Evolutionary conservation across 2,888 invertebrate genomes (phyloP), one percentile per base, ranked within the genome.

Genomic region (Ophion costatus): DNA sequence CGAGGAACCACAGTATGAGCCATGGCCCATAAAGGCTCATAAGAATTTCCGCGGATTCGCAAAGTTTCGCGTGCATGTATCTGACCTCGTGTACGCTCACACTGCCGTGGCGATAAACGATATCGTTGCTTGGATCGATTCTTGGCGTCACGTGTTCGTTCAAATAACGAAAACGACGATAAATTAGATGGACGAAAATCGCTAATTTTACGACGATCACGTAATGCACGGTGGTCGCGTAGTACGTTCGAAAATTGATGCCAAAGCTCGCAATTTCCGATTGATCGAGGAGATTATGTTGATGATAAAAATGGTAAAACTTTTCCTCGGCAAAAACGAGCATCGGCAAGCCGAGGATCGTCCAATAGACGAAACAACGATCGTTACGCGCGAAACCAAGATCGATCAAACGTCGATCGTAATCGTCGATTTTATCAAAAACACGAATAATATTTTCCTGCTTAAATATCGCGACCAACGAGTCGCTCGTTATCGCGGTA

Each of bases 21-120:
- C 63, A 76, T n/a, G 24, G 61, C 17, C 81, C 63, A 10, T 81
- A 81, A 70, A 81, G n/a, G 10, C 69, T 70, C 51, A 61, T 69
- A 14, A 81, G 57, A 6, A 56, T 38, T 14, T 24, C 42, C 3
- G 56, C 75, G 9, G 81, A 69, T 24, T 81, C 64, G 76, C 63
- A 64, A 14, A 81, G 63, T 45, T 76, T 71, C 11, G 70, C 56
- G 64, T 81, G 81, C 56, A 81, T 56, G 61, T 81, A 81, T 70
- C 81, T 17, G 4, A 81, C 20, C 14, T 81, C 81, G 57, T 81
- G 69, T 17, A 81, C 76, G 14, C 57, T 71, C 0, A 81, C 70
- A 1, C 56, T 63, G n/a, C 29, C 45, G 9, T 74, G 67, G 3
- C 67, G 67, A 59, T 61, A 61, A 42, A 66, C 33, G n/a, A 70